phyloP scores from a whole-genome alignment of 2,888 invertebrate genomes.

The Tanypteryx hageni region DNA sequence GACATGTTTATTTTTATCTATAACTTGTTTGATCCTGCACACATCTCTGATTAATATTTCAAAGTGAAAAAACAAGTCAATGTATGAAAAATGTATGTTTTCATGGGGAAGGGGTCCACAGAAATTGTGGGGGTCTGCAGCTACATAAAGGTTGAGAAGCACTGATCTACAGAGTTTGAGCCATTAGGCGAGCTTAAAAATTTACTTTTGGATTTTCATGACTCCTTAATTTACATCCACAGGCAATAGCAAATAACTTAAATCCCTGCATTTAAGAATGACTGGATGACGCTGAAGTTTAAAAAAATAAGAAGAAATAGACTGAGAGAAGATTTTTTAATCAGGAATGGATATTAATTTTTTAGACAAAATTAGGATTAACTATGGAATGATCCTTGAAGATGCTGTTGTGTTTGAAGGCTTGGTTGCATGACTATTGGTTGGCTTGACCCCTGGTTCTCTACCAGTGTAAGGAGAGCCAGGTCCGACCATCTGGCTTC shows the following conservation, averaged over 20 bases:
- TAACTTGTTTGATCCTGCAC: no score
- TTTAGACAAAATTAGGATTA: neutral
- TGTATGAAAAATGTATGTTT: no score
- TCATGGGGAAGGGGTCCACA: no score
- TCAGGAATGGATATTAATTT: neutral
- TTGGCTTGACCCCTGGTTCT: slow-evolving; percentile 45
- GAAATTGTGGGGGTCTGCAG: no score
- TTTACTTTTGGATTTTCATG: neutral
- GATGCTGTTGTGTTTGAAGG: slow-evolving; percentile 54
- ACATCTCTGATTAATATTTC: no score
- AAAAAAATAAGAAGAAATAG: no score
- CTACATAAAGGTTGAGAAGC: no score
- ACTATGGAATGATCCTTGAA: slow-evolving; percentile 55
- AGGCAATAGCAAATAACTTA: neutral
- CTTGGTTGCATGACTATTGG: slow-evolving; percentile 35
- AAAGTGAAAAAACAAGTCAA: no score
- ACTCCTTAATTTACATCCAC: neutral
- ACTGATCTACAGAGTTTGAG: no score
- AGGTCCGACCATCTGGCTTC: slow-evolving; percentile 54
- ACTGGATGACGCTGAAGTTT: neutral
- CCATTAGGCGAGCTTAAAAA: no score
- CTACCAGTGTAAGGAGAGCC: slow-evolving; percentile 49
- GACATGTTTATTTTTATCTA: no score
- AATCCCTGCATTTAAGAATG: neutral
- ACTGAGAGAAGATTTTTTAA: neutral